Evolutionary conservation across 2,113 vertebrate genomes (phyloP), one percentile per base, ranked within the genome.

Genomic region (Clinocottus analis): DNA sequence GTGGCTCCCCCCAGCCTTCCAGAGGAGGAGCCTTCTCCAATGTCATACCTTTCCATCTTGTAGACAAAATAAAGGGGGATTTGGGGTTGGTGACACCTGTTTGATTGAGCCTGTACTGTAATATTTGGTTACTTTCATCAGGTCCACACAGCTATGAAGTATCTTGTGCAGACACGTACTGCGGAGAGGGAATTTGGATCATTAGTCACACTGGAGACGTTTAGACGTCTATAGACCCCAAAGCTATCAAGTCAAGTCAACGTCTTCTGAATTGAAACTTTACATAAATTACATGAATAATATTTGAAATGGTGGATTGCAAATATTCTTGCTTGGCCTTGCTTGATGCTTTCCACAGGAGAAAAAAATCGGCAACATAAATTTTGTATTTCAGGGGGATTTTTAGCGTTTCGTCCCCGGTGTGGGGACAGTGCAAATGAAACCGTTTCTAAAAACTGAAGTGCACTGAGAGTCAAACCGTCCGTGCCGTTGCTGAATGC

Each of bases 71-170:
- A 47, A 63, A 80, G 67, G 6, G 7, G 5, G 21, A 62, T 25
- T 71, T 35, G 23, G 70, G n/a, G 37, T 49, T 12, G n/a, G 71
- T 4, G 29, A 85, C n/a, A 83, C 29, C 4, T 31, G 29, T 31
- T 31, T 31, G 65, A 65, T 14, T 25, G 43, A 59, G 23, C 47
- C 41, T 47, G 4, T 49, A 29, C 33, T 61, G 19, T 64, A 63
- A 74, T 60, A 61, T 69, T 77, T 41, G 49, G 37, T 53, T 37
- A 41, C 55, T 47, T 64, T 72, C 56, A 33, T n/a, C 31, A 23
- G 61, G 68, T 71, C 65, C 70, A 63, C 70, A 78, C 78, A 82
- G 65, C 19, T 37, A 3, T 45, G 17, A 37, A 51, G 49, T 31
- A 27, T 60, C 69, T 59, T n/a, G 27, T 7, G 58, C 45, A 51